Evolutionary conservation across 64 coral and sea anemone species (phyloP).

Genomic region (Catalaphyllia jardinei): DNA sequence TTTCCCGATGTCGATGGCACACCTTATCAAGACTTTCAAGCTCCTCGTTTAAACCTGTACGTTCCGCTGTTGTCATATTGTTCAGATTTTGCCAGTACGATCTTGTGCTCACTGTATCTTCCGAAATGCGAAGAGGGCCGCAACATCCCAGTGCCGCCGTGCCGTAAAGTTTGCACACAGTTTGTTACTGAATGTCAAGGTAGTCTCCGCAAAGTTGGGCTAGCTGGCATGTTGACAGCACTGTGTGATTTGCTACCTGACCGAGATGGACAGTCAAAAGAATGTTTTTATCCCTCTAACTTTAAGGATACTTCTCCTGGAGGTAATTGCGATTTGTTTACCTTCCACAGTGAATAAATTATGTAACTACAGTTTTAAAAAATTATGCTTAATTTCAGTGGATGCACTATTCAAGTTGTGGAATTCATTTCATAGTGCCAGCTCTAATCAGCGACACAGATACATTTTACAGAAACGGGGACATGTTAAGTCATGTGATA

Average conservation of each 20-base stretch:
- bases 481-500: too few species aligned
- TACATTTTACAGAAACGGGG: too few species aligned
- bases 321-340: conserved; percentile 6
- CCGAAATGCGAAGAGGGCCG: conserved; percentile 51
- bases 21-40: conserved; percentile 47
- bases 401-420: too few species aligned
- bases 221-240: conserved; percentile 25
- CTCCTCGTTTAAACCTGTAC: background rate
- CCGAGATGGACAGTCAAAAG: background rate
- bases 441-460: too few species aligned
- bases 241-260: conserved; percentile 56
- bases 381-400: background rate
- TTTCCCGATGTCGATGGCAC: conserved; percentile 38
- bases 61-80: conserved; percentile 3
- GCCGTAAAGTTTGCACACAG: conserved; percentile 52
- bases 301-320: background rate
- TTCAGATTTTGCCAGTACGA: conserved; percentile 33
- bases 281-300: conserved; percentile 17
- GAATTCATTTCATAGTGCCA: too few species aligned
- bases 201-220: background rate
- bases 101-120: conserved; percentile 53
- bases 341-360: background rate
- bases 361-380: background rate
- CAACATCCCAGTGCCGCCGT: conserved; percentile 4
- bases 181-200: conserved; percentile 31